Conservation (phyloP, 2,797 vertebrate genomes). For the Aphelocoma californica region DNA sequence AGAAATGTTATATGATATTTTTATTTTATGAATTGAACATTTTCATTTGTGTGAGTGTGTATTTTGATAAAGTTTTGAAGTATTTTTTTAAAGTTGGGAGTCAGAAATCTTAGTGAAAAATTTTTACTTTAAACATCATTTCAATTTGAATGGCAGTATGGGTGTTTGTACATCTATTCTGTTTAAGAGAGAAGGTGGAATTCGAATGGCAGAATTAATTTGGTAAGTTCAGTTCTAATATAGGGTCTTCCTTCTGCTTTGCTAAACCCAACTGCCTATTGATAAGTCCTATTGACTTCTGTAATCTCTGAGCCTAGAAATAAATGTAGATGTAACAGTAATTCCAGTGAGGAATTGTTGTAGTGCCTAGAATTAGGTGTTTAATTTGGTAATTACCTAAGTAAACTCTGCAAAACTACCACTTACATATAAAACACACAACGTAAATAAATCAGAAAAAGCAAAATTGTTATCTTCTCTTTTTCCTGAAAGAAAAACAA, state of each 20-base stretch:
- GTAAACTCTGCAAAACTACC: background rate
- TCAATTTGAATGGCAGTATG: background rate
- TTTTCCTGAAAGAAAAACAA: slow-evolving; percentile 29
- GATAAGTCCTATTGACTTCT: background rate
- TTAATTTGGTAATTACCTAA: background rate
- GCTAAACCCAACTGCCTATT: background rate
- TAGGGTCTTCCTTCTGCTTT: background rate
- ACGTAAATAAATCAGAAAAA: background rate
- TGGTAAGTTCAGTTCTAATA: background rate
- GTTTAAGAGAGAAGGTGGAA: background rate
- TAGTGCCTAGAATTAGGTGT: background rate
- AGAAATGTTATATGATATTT: background rate
- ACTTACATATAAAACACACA: background rate
- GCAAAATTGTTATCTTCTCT: background rate
- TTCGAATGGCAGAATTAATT: background rate
- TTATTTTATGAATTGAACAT: background rate
- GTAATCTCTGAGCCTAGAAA: background rate
- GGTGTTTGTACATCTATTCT: background rate
- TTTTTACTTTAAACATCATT: background rate
- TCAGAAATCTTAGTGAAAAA: background rate
- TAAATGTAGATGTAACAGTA: background rate
- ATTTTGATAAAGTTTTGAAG: background rate
- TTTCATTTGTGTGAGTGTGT: background rate
- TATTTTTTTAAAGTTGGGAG: background rate
- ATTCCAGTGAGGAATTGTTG: background rate